phyloP scores from a whole-genome alignment of 2,888 invertebrate species.

The Laothoe populi region DNA sequence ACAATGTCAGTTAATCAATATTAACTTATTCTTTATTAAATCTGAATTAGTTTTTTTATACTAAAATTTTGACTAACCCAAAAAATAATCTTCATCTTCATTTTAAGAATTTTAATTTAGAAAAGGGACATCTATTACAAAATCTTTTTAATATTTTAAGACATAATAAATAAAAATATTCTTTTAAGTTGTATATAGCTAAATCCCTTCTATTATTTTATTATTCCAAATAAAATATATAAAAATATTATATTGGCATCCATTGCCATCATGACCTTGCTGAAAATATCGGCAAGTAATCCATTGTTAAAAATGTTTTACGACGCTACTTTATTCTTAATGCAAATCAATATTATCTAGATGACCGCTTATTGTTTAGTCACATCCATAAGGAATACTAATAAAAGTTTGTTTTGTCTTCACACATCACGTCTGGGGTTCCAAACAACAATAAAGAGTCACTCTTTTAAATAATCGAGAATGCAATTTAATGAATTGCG shows the following conservation, averaged over 20 bases:
- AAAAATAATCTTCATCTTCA: too few species aligned
- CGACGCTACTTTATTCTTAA: constrained; percentile 37
- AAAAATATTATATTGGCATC: background rate
- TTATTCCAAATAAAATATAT: background rate
- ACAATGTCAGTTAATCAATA: too few species aligned
- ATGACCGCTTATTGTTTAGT: constrained; percentile 42
- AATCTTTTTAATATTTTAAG: background rate
- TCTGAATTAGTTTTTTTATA: too few species aligned
- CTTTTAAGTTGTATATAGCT: background rate
- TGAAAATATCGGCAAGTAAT: constrained; percentile 39
- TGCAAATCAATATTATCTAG: constrained; percentile 45
- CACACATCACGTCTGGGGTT: background rate
- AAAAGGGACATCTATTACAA: background rate
- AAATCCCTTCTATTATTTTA: background rate
- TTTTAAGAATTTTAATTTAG: background rate
- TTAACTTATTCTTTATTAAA: too few species aligned
- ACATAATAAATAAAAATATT: background rate
- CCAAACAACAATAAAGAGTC: constrained; percentile 7
- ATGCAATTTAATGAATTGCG: background rate
- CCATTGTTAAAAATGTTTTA: constrained; percentile 39
- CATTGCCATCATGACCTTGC: constrained; percentile 37
- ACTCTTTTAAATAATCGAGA: background rate
- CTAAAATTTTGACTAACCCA: too few species aligned
- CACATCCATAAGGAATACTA: constrained; percentile 33
- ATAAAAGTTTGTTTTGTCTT: constrained; percentile 24